Base-by-base conservation (phyloP, 2,888 invertebrate genomes). In the Polydesmus complanatus region DNA sequence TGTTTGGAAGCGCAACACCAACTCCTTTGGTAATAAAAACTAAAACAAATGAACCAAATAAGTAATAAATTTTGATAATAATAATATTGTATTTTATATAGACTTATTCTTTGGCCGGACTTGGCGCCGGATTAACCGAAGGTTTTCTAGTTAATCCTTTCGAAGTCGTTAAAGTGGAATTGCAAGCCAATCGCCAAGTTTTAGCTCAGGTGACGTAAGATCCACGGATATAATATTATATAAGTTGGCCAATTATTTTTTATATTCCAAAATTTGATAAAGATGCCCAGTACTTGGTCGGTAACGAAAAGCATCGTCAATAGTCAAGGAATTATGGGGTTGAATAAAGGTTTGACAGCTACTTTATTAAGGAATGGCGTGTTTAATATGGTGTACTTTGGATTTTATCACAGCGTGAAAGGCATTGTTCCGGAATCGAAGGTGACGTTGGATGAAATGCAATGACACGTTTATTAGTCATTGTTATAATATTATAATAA, bases 361-460 rank as follows among this genome's bases (percentile, higher is more conserved):
- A 95, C 94, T 1, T 82, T 94, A 69, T 84, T 85, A 5, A 80
- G 95, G 67, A 92, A 94, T 77, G 92, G 90, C 0, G 79, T 88
- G 3, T 95, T 93, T 73, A 96, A 95, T 73, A 88, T 87, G 83
- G 81, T 93, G 56, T 96, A 95, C 74, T 94, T 96, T 72, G 92
- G 95, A 47, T 89, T 94, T 72, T 95, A 95, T 73, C 91, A 94
- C 75, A 89, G 89, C 66, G 84, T 92, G 1, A 93, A 89, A 75
- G 85, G 83, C 56, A 77, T 71, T 2, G 65, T 74, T 14, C 75
- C 77, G 8, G 68, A 69, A 64, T 68, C 69, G 21, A 64, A 71
- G 66, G 74, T 73, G 61, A 56, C 19, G 14, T 19, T n/a, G n/a
- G n/a, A n/a, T n/a, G n/a, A n/a, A n/a, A n/a, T n/a, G n/a, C n/a